Percentiles rank a stretch among this genome's conserved stretches.
Evolutionary conservation across 2,888 invertebrate species (phyloP).

Genomic region (Hypomecis atomaria): DNA sequence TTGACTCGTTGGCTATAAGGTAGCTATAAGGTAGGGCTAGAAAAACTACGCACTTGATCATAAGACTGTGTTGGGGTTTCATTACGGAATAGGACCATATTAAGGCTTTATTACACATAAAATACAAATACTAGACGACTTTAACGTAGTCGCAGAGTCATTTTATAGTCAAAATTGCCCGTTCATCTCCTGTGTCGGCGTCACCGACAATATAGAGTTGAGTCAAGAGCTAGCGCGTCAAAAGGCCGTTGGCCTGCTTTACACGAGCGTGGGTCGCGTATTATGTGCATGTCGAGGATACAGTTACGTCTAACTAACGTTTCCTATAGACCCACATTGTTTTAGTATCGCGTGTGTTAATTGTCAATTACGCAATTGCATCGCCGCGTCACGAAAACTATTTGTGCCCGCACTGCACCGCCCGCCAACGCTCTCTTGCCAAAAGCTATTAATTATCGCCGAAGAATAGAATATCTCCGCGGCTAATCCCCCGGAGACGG

Average conservation of each 20-base stretch:
- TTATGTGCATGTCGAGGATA: conserved; percentile 65
- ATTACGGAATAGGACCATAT: neutral
- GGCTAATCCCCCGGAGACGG: conserved; percentile 81
- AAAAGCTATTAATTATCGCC: conserved; percentile 82
- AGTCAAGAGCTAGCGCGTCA: conserved; percentile 59
- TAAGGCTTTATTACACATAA: neutral
- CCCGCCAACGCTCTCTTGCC: conserved; percentile 76
- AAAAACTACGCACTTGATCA: neutral
- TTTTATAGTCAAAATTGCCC: neutral
- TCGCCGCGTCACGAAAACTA: conserved; percentile 69
- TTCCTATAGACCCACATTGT: conserved; percentile 68
- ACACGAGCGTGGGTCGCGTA: conserved; percentile 69
- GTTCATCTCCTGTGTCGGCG: conserved; percentile 39
- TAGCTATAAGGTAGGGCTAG: conserved; percentile 39
- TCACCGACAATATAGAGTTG: conserved; percentile 57
- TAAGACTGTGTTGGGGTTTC: neutral
- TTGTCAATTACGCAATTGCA: conserved; percentile 75
- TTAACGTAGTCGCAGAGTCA: conserved; percentile 2
- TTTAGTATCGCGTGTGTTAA: conserved; percentile 68
- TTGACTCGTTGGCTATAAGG: conserved; percentile 63
- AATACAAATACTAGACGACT: conserved; percentile 9
- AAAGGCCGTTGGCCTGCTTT: conserved; percentile 74
- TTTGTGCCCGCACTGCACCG: conserved; percentile 58
- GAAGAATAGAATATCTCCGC: conserved; percentile 81
- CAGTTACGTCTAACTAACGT: conserved; percentile 64